Conservation (phyloP, 2,113 vertebrate species). For the Craseonycteris thonglongyai region DNA sequence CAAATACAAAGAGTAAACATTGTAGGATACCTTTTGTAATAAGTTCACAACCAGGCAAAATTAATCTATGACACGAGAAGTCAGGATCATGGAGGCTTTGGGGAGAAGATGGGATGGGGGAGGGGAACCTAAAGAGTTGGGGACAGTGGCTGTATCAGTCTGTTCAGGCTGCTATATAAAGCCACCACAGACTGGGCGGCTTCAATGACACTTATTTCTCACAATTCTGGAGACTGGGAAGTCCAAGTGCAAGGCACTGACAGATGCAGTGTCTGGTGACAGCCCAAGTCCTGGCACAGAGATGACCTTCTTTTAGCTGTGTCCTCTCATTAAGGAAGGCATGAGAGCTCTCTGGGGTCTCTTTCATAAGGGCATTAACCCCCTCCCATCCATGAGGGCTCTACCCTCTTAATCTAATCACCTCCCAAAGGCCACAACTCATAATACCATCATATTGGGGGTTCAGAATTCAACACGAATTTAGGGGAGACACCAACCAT, state of each 20-base stretch:
- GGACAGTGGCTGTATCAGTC: not conserved
- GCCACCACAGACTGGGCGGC: not conserved
- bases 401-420: not conserved
- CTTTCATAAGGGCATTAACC: not conserved
- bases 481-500: not conserved
- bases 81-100: not conserved
- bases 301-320: not conserved
- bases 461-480: not conserved
- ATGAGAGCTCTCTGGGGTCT: not conserved
- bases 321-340: not conserved
- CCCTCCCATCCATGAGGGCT: not conserved
- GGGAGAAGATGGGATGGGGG: not conserved
- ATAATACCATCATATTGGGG: not conserved
- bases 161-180: not conserved
- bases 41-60: not conserved
- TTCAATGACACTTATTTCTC: not conserved
- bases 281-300: not conserved
- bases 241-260: not conserved
- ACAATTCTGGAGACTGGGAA: not conserved
- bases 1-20: not conserved
- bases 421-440: not conserved
- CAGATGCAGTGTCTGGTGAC: not conserved
- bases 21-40: not conserved
- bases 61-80: not conserved
- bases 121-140: not conserved